Evolutionary conservation across 23 tunicate genomes (phyloP).

Genomic region (Diplosoma virens): DNA sequence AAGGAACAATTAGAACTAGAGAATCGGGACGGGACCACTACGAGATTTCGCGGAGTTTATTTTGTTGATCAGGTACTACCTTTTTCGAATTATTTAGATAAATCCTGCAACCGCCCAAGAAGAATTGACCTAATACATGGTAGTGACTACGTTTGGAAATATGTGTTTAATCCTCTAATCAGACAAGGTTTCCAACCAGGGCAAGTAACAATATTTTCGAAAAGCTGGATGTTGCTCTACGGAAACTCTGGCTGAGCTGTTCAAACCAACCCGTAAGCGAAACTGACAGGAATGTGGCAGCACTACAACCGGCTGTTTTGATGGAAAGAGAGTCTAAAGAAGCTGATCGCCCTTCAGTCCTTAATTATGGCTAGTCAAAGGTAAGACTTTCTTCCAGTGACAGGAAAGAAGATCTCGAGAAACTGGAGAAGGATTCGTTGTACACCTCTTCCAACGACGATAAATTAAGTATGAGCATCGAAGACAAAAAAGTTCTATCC

Average conservation of each 20-base stretch:
- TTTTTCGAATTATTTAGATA: background rate
- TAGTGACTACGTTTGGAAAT: background rate
- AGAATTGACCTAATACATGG: background rate
- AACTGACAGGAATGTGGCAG: no score
- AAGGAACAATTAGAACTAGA: no score
- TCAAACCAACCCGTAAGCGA: no score
- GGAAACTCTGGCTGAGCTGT: no score
- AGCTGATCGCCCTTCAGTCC: no score
- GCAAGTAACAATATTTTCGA: no score
- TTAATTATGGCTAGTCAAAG: background rate
- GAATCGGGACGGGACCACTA: no score
- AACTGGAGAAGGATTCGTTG: background rate
- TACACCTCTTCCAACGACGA: background rate
- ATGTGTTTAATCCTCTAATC: background rate
- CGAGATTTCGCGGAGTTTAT: no score
- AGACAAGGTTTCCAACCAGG: no score
- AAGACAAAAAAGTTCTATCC: background rate
- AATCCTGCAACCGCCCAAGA: background rate
- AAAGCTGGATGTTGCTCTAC: no score
- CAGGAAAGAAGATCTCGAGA: background rate
- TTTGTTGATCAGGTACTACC: slow-evolving; percentile 4
- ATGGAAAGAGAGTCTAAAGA: no score
- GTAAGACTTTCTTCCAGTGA: background rate
- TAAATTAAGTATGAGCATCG: background rate
- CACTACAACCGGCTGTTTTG: no score